Base-by-base conservation (phyloP, 2,113 vertebrate species). In the Ciconia maguari region DNA sequence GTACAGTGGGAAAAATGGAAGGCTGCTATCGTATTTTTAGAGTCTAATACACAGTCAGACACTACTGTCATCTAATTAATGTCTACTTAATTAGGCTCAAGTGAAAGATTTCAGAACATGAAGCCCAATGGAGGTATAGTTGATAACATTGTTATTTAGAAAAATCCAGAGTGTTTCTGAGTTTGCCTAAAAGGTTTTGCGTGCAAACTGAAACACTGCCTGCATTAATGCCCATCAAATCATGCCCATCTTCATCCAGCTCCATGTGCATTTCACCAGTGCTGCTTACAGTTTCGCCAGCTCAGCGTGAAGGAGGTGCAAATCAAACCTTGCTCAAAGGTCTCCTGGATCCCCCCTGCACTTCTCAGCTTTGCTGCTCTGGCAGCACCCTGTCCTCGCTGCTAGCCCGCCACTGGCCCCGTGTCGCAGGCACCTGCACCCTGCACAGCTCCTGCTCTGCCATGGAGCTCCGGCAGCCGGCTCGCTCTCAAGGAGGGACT, bases 121-220 rank as follows among this genome's bases (percentile, higher is more conserved):
- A 27, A n/a, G 66, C 72, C 51, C 71, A 32, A 41, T 4, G 57
- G 76, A 89, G 51, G 66, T 1, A 8, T 8, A 25, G 51, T 0
- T 61, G 84, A 48, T 66, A 80, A 17, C 11, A 9, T 12, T 60
- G 65, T 7, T 83, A 3, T 61, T 62, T 9, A 78, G 83, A 34
- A 60, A 55, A 55, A 19, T 13, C 13, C 51, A 3, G 58, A 10
- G 55, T 2, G 32, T 58, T 58, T 44, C 74, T n/a, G 44, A 5
- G 27, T 11, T 55, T 70, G 60, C 58, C 88, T 48, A 3, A 6
- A 32, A 60, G 66, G 51, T 42, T 72, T 48, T n/a, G 44, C 13
- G 1, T 4, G 27, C 32, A 11, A n/a, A 10, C 25, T 1, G 34
- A 24, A 32, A 7, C 15, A 3, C 5, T 3, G 2, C 65, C 42